These are phyloP conservation scores for Hemiscyllium ocellatum DNA, from an alignment of 2,113 vertebrate genomes.

Conservation along the genomic window DNA sequence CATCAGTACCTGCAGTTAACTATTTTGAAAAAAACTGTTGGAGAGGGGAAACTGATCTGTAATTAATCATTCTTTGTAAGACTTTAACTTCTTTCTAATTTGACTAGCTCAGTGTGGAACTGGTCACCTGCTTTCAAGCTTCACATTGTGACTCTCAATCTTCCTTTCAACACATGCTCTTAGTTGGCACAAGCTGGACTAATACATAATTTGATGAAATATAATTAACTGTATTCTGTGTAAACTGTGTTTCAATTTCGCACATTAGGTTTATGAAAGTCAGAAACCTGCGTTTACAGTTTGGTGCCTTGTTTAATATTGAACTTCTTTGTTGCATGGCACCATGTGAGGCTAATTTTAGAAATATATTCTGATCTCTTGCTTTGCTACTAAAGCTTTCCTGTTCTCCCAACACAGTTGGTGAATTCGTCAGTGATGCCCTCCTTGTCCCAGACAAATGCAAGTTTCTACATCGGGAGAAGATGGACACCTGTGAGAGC, in stretches of 20 bases:
- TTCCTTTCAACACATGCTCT: not conserved
- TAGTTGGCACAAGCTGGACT: not conserved
- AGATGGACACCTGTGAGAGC: constrained; percentile 94
- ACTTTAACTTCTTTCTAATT: not conserved
- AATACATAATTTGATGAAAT: not conserved
- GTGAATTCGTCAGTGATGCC: constrained; percentile 96
- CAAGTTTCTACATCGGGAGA: constrained; percentile 95
- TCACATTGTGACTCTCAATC: not conserved
- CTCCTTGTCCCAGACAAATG: constrained; percentile 96
- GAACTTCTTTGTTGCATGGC: not conserved
- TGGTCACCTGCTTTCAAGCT: not conserved
- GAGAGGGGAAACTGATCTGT: not conserved
- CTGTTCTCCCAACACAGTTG: constrained; percentile 64
- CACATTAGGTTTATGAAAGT: not conserved
- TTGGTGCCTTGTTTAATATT: not conserved
- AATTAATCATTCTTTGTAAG: not conserved
- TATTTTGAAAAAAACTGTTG: not conserved
- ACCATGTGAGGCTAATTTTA: not conserved
- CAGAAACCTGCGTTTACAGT: not conserved
- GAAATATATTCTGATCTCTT: not conserved
- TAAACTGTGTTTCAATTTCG: not conserved
- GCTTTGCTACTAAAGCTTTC: constrained; percentile 18
- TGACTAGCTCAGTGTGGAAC: not conserved
- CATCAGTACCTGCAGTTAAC: not conserved
- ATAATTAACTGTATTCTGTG: not conserved